Evolutionary conservation across 2,888 invertebrate species (phyloP).

Genomic region (Drosophila neoperkinsi): DNA sequence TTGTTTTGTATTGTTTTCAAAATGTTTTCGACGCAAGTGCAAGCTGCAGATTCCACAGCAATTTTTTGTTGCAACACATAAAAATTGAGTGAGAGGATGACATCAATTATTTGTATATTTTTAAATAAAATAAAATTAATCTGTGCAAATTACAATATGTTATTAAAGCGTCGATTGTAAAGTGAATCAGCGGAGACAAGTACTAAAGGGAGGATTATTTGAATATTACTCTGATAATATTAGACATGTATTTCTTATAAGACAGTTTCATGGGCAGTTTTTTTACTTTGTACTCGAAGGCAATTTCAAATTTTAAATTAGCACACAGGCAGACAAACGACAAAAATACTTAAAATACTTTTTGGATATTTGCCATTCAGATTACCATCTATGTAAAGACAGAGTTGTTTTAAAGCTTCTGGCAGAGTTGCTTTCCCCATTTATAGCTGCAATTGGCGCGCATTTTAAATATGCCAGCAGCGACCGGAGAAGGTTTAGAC

Average conservation of each 20-base stretch:
- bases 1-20: background rate
- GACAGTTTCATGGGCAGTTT: background rate
- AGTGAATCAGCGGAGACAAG: background rate
- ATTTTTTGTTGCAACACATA: background rate
- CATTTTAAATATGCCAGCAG: constrained; percentile 11
- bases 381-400: background rate
- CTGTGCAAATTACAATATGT: background rate
- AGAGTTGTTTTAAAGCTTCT: constrained; percentile 23
- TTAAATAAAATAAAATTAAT: background rate
- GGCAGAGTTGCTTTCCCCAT: constrained; percentile 16
- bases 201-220: background rate
- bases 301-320: background rate
- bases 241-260: background rate
- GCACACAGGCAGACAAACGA: background rate
- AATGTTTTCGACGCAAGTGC: too few species aligned
- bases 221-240: background rate
- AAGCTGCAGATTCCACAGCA: background rate
- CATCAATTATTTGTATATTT: background rate
- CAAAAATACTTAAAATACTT: constrained; percentile 18
- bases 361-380: constrained; percentile 4
- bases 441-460: constrained; percentile 13
- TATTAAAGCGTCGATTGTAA: background rate
- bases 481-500: background rate
- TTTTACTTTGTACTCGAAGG: background rate
- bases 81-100: background rate